Base-by-base conservation (phyloP, 92 coral and sea anemone species). In the Virgularia gustaviana region DNA sequence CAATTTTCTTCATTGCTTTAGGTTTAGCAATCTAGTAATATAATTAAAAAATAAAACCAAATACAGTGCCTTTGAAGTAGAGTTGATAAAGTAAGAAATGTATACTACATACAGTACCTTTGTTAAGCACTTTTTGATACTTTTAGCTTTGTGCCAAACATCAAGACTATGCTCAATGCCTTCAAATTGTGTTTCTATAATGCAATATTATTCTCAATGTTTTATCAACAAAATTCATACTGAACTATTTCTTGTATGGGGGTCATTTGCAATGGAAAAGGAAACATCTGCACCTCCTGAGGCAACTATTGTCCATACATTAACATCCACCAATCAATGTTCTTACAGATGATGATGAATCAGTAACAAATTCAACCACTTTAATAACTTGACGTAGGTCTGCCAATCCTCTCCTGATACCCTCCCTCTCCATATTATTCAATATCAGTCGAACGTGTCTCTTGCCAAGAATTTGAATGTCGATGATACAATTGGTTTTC, bases 371-470 rank as follows among this genome's bases (percentile, higher is more conserved):
- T n/a, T 51, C 6, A 5, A n/a, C 6, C 9, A 51, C 57, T 16
- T 6, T 51, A 5, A 51, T 7, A 27, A 20, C 29, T 16, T 57
- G 18, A 5, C 39, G 39, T 3, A 75, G 20, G 15, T 76, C 41
- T 30, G 64, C 41, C 20, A 81, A 51, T 0, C 81, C 74, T 41
- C 33, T 75, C 33, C 32, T 78, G 0, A 81, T 51, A 2, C 64
- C 64, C n/a, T 57, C 64, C 31, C 22, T 16, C 35, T 57, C 64
- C 64, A 57, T 57, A 25, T 57, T 57, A 28, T 9, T 57, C 4
- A 66, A 78, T 19, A 52, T 58, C 20, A 78, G 39, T 56, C 67
- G 79, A 41, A 78, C 70, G 57, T 77, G 81, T 9, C 81, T 23
- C 63, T 78, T 78, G 78, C 55, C 78, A 11, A 57, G 11, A 19